phyloP scores from a whole-genome alignment of 2,888 invertebrate genomes.

The Coelopa pilipes region DNA sequence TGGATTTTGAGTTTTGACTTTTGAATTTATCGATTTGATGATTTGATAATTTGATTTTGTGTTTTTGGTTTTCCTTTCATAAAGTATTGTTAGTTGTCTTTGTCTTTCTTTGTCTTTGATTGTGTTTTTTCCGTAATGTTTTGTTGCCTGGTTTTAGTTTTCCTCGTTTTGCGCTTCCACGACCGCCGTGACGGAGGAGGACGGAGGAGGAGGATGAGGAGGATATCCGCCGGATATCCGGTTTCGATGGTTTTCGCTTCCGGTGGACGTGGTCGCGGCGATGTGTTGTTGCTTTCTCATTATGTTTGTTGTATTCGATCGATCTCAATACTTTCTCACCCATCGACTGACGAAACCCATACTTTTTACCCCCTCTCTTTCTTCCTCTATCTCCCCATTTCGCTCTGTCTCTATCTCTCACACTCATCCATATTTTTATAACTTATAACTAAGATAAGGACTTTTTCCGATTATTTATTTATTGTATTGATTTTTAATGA shows the following conservation, averaged over 20 bases:
- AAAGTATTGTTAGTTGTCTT: constrained; percentile 1
- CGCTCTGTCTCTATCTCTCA: too few species aligned
- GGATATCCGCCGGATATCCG: not conserved
- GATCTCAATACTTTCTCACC: constrained; percentile 20
- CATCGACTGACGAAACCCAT: too few species aligned
- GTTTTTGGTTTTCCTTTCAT: constrained; percentile 3
- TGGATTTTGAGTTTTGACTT: too few species aligned
- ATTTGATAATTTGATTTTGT: constrained; percentile 7
- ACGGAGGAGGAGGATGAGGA: not conserved
- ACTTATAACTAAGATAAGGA: not conserved
- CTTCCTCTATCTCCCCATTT: not conserved
- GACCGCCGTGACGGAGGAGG: not conserved
- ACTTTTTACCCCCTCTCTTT: not conserved
- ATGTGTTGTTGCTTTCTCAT: not conserved
- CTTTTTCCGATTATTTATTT: not conserved
- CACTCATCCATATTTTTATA: too few species aligned
- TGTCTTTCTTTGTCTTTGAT: constrained; percentile 30
- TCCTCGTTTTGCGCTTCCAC: too few species aligned
- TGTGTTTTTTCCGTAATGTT: constrained; percentile 11
- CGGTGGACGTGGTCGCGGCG: not conserved
- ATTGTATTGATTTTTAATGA: not conserved
- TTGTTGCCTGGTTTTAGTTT: constrained; percentile 11
- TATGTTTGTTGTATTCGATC: constrained; percentile 6
- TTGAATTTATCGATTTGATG: constrained; percentile 12
- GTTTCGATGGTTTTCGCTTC: not conserved